Evolutionary conservation across 2,797 vertebrate genomes (phyloP), one percentile per base, ranked within the genome.

Genomic region (Micrastur ruficollis): DNA sequence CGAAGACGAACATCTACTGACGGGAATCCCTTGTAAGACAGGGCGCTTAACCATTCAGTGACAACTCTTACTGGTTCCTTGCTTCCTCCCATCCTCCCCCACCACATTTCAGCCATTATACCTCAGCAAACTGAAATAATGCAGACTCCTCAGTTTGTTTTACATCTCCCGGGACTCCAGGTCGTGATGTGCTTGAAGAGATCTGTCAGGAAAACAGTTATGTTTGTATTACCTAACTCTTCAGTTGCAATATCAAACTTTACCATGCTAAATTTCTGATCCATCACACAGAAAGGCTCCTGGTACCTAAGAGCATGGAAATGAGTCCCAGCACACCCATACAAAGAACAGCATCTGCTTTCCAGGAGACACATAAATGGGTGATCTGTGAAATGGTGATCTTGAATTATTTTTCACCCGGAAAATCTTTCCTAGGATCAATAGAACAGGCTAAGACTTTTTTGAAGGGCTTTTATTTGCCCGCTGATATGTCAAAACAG

Each of bases 101-200:
- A 58, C 36, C 55, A 27, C 23, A 38, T 66, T 80, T 84, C 52
- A 93, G 80, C 23, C 86, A 56, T 52, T 70, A 53, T 98, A 98
- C 98, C 98, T 98, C 98, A 94, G 98, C 98, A 96, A 98, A 98
- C 94, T 98, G 98, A 97, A 98, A 98, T 88, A 98, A 96, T n/a
- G 98, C 96, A 26, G 98, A 98, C n/a, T 98, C 96, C 73, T 98
- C 98, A 5, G 97, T 97, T 93, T 97, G 98, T 93, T 98, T 98
- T 86, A 97, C 94, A 96, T 98, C 73, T 63, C 89, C 93, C 2
- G 71, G 86, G 72, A 92, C 89, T 87, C 98, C 98, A 50, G 97
- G 95, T 50, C 98, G 98, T 29, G 98, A 97, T 16, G 98, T 96
- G 94, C 94, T 98, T 86, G 98, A 98, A 95, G 98, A 98, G 96